These are phyloP conservation scores for Anguilla marmorata DNA, from an alignment of 2,797 vertebrate species.

Conservation along the genomic window DNA sequence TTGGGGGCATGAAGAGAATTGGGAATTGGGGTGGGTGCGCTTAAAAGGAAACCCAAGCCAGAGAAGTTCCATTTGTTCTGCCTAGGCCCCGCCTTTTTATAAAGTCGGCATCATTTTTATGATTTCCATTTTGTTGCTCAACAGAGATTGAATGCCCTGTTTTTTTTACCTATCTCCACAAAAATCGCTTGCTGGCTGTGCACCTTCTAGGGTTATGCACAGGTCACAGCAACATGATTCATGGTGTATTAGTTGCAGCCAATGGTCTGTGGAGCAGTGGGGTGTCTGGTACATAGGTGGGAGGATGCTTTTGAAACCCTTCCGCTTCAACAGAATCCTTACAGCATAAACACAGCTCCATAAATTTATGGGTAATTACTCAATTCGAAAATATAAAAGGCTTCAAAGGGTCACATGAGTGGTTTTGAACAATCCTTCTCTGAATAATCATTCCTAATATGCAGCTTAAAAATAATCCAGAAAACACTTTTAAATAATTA, in stretches of 20 bases:
- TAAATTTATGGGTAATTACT: background rate
- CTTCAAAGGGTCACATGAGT: background rate
- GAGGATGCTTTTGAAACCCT: background rate
- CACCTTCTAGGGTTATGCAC: background rate
- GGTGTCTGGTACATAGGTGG: background rate
- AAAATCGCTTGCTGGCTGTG: background rate
- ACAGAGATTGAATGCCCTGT: background rate
- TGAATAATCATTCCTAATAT: background rate
- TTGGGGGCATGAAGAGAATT: background rate
- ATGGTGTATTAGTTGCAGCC: background rate
- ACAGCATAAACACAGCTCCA: background rate
- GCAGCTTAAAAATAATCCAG: background rate
- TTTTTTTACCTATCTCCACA: background rate
- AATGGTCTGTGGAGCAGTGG: background rate
- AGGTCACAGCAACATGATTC: background rate
- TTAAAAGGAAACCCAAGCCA: background rate
- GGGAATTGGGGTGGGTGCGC: background rate
- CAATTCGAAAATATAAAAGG: background rate
- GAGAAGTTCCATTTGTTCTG: background rate
- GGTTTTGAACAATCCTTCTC: background rate
- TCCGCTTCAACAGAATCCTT: background rate
- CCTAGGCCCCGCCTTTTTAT: background rate
- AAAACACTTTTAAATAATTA: background rate
- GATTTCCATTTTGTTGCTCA: constrained; percentile 8
- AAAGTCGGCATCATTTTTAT: background rate